Evolutionary conservation across 2,888 invertebrate species (phyloP).

Genomic region (Zootermopsis nevadensis): DNA sequence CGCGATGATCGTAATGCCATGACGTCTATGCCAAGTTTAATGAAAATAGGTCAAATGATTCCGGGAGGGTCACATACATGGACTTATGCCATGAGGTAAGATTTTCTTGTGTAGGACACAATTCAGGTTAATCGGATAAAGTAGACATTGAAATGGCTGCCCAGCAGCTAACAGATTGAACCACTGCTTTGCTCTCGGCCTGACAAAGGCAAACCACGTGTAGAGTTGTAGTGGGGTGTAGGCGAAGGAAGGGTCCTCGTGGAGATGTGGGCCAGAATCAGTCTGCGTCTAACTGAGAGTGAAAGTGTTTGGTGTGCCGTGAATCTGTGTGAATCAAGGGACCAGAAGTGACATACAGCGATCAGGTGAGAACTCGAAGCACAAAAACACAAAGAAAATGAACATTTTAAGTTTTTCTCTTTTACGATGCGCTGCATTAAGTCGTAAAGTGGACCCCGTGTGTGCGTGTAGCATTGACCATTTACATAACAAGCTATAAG

Average conservation of each 20-base stretch:
- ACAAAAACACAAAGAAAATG: neutral
- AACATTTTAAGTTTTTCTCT: no score
- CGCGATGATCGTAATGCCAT: no score
- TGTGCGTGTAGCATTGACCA: no score
- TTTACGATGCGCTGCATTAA: no score
- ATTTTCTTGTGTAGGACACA: no score
- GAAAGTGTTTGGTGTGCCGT: neutral
- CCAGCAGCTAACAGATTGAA: neutral
- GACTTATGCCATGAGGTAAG: no score
- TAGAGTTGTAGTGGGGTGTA: neutral
- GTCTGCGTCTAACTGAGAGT: neutral
- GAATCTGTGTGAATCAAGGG: neutral
- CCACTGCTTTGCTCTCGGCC: neutral
- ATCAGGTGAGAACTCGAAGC: neutral
- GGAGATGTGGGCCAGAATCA: neutral
- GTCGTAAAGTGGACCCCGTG: no score
- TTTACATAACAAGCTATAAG: no score
- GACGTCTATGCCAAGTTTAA: no score
- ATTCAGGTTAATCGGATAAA: neutral
- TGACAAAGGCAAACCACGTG: conserved; percentile 11
- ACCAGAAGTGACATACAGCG: neutral
- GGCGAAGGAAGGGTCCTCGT: neutral
- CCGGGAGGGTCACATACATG: no score
- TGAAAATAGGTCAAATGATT: no score
- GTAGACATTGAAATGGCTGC: neutral